phyloP scores from a whole-genome alignment of 2,888 invertebrate species.

The Yponomeuta cagnagella region DNA sequence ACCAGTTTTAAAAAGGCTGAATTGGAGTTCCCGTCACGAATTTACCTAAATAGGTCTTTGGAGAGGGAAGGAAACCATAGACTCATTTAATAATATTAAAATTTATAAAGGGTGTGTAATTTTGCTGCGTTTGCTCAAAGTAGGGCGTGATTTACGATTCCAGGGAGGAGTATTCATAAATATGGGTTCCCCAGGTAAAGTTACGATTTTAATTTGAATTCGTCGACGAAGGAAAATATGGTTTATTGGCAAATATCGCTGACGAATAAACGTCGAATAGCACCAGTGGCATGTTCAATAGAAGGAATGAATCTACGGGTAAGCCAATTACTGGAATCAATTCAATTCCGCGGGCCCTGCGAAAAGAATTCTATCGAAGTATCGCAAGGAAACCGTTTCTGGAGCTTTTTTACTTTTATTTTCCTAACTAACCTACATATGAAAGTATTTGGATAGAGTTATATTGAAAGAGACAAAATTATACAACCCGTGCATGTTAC shows the following conservation, averaged over 20 bases:
- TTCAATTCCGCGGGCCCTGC: constrained; percentile 34
- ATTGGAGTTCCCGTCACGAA: constrained; percentile 23
- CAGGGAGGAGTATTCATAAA: not conserved
- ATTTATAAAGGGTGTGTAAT: too few species aligned
- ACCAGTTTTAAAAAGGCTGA: not conserved
- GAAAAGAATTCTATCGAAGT: constrained; percentile 33
- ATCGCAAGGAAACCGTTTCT: not conserved
- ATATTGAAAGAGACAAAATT: too few species aligned
- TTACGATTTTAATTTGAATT: constrained; percentile 14
- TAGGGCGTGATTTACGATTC: not conserved
- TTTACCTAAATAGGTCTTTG: constrained; percentile 24
- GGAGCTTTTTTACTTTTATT: not conserved
- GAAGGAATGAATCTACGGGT: constrained; percentile 17
- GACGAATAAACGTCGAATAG: not conserved
- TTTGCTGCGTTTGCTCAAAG: too few species aligned
- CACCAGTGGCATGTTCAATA: not conserved
- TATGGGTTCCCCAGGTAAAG: constrained; percentile 14
- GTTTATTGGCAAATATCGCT: not conserved
- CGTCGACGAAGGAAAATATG: not conserved
- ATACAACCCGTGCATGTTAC: too few species aligned
- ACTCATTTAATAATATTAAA: too few species aligned
- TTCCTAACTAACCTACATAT: not conserved
- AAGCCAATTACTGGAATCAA: constrained; percentile 43
- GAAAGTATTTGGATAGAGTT: not conserved
- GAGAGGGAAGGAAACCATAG: not conserved